Evolutionary conservation across 2,888 invertebrate genomes (phyloP).

Genomic region (Lycocerus yunnanus): DNA sequence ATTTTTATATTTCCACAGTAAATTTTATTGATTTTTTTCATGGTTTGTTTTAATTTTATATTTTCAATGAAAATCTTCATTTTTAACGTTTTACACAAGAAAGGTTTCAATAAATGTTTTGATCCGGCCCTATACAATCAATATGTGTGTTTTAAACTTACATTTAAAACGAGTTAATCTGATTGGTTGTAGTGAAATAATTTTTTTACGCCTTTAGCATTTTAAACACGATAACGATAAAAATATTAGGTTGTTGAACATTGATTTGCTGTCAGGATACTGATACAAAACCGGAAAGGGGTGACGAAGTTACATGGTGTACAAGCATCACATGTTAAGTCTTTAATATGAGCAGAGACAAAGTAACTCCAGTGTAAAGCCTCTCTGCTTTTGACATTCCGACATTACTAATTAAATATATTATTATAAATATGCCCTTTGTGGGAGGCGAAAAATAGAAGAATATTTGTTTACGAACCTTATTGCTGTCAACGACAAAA

Average conservation of each 20-base stretch:
- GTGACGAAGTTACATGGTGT: constrained; percentile 29
- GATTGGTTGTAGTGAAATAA: neutral
- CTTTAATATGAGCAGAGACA: constrained; percentile 45
- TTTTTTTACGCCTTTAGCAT: neutral
- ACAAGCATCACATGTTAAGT: constrained; percentile 41
- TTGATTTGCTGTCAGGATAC: constrained; percentile 4
- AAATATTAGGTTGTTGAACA: neutral
- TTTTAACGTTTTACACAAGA: too few species aligned
- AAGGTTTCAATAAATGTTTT: too few species aligned
- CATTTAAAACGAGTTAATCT: neutral
- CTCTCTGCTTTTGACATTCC: constrained; percentile 52
- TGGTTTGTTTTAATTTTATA: too few species aligned
- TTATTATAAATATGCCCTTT: constrained; percentile 53
- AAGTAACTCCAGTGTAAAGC: constrained; percentile 54
- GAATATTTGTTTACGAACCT: constrained; percentile 45
- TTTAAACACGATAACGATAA: neutral
- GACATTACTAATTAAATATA: constrained; percentile 54
- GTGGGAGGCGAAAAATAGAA: constrained; percentile 47
- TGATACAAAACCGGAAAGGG: constrained; percentile 11
- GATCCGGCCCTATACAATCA: too few species aligned
- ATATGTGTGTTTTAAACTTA: too few species aligned
- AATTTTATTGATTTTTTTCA: too few species aligned
- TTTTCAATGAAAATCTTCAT: too few species aligned
- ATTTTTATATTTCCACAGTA: too few species aligned
- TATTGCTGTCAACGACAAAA: constrained; percentile 21